phyloP scores from a whole-genome alignment of 53 echinoderm and acorn worm species.

The Patiria pectinifera region DNA sequence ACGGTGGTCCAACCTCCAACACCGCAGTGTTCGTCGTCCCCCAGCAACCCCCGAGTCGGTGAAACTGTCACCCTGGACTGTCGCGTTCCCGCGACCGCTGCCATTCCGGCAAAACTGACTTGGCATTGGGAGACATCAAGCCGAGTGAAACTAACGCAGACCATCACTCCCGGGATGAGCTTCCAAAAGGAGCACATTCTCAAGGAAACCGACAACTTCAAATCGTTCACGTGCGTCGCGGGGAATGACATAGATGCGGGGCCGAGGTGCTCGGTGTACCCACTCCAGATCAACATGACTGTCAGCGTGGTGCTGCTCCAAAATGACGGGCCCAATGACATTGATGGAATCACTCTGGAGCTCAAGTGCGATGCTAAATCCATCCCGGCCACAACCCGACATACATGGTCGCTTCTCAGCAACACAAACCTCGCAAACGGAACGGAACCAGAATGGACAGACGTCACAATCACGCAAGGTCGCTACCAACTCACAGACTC shows the following conservation, averaged over 20 bases:
- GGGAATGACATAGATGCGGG: background rate
- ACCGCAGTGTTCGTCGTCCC: conserved; percentile 13
- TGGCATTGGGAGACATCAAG: conserved; percentile 38
- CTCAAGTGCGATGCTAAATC: background rate
- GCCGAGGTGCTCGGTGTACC: conserved; percentile 36
- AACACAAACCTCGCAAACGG: background rate
- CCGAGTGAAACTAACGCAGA: background rate
- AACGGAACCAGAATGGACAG: conserved; percentile 12
- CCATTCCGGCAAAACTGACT: conserved; percentile 6
- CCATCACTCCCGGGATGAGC: conserved; percentile 11
- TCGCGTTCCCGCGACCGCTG: background rate
- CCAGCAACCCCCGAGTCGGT: conserved; percentile 21
- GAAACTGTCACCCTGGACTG: conserved; percentile 10
- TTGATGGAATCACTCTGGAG: background rate
- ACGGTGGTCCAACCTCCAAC: conserved; percentile 19
- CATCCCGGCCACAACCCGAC: conserved; percentile 11
- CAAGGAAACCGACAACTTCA: conserved; percentile 38
- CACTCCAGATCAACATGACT: conserved; percentile 26
- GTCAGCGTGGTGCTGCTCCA: conserved; percentile 32
- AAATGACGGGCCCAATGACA: background rate
- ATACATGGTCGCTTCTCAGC: conserved; percentile 30
- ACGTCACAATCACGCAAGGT: background rate
- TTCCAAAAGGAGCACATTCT: background rate
- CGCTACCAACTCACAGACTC: conserved; percentile 8
- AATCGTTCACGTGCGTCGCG: conserved; percentile 27